Evolutionary conservation across 2,888 invertebrate species (phyloP).

Genomic region (Pseudococcus viburni): DNA sequence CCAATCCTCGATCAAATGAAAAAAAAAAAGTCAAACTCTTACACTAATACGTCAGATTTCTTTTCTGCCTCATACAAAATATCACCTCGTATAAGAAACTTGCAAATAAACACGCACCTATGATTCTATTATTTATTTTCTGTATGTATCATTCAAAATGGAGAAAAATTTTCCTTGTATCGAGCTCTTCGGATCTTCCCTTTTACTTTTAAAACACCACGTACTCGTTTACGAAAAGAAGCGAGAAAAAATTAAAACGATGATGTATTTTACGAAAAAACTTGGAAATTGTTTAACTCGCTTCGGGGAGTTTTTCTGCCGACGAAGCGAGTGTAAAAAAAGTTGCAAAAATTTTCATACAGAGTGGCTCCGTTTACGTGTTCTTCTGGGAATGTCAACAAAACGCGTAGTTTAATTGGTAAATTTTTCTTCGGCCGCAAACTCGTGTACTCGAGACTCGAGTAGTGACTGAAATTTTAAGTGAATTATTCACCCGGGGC

Average conservation of each 20-base stretch:
- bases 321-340: background rate
- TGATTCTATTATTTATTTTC: background rate
- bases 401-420: conserved; percentile 33
- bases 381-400: conserved; percentile 57
- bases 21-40: no score
- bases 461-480: conserved; percentile 32
- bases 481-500: conserved; percentile 35
- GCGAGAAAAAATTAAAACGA: conserved; percentile 5
- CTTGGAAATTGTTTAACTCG: conserved; percentile 48
- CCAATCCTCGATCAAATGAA: no score
- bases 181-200: no score
- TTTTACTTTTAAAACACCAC: no score
- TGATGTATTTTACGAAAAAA: background rate
- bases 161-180: background rate
- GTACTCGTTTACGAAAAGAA: background rate
- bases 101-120: background rate
- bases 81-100: background rate
- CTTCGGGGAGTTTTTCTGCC: conserved; percentile 1
- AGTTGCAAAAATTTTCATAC: conserved; percentile 34
- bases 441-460: background rate
- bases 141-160: background rate
- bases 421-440: conserved; percentile 28
- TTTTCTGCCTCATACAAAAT: no score
- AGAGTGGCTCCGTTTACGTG: background rate
- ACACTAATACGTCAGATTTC: no score